Conservation (phyloP, 1,140 invertebrate species). For the Listronotus oregonensis region DNA sequence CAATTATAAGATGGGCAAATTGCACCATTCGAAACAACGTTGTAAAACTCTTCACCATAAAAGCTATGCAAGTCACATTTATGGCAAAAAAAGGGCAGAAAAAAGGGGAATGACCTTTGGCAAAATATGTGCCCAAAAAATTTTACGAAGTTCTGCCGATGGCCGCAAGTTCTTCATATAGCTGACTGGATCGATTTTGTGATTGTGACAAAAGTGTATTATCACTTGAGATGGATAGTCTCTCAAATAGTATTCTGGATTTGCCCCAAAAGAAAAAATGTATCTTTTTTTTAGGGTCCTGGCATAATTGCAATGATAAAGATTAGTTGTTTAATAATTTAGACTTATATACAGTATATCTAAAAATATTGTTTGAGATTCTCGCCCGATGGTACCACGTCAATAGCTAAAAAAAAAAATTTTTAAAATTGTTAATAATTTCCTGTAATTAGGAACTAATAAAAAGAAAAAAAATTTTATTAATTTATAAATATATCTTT, state of each 20-base stretch:
- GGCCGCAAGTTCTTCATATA: slow-evolving; percentile 5
- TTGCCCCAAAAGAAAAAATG: slow-evolving; percentile 8
- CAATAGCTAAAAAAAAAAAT: no score
- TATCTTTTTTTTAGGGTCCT: neutral
- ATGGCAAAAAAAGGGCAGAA: slow-evolving; percentile 19
- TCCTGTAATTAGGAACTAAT: no score
- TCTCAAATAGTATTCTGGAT: slow-evolving; percentile 10
- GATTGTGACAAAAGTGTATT: slow-evolving; percentile 20
- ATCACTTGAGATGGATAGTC: slow-evolving; percentile 18
- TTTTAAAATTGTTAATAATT: no score
- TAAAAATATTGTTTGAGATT: no score
- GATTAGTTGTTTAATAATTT: no score
- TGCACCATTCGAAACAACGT: slow-evolving; percentile 3
- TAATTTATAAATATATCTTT: no score
- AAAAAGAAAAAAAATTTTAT: no score
- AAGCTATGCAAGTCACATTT: slow-evolving; percentile 17
- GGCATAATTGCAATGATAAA: no score
- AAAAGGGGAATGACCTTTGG: slow-evolving; percentile 18
- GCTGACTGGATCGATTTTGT: slow-evolving; percentile 4
- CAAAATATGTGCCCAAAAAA: slow-evolving; percentile 11
- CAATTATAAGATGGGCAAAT: slow-evolving; percentile 22
- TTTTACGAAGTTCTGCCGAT: neutral
- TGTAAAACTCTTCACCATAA: slow-evolving; percentile 11
- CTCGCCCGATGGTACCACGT: no score
- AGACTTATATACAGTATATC: no score